Evolutionary conservation across 2,888 invertebrate genomes (phyloP), one percentile per base, ranked within the genome.

Genomic region (Congeria kusceri): DNA sequence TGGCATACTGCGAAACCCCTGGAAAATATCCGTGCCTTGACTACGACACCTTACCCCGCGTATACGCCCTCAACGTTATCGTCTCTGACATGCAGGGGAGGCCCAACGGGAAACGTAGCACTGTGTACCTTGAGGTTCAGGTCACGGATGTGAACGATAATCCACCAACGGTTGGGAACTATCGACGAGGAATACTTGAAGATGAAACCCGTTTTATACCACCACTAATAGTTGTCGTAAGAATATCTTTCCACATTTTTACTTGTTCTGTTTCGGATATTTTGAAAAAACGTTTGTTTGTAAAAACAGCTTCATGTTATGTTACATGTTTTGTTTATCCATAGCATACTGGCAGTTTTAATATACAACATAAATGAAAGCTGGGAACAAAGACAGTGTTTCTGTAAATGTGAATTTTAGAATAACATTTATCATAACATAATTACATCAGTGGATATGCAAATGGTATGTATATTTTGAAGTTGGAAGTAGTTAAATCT

Each of bases 51-150:
- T 18, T 39, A n/a, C 73, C 73, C 1, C 57, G 15, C 2, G 27
- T 1, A 3, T 73, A 66, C 47, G 20, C n/a, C 1, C 27, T 73
- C 4, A 32, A 18, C 20, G 71, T 90, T 28, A 84, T 78, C n/a
- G 89, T 88, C 5, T 69, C 97, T 94, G 98, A 96, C 64, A 97
- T 97, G 23, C 95, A 96, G 80, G 97, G 97, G 0, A 95, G 95
- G 25, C 25, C 15, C 39, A 9, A 18, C 23, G 97, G 88, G 4
- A 80, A 83, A 23, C 69, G 62, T 3, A 64, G 74, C 7, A 86
- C 87, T 0, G 80, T 82, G 0, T 76, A 77, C 3, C 77, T 91
- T 3, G 84, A 69, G 0, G 84, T 92, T 9, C 65, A 86, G 11
- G 68, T 92, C 0, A 39, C 79, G 0, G 88, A 91, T 67, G 85